Percentiles rank a stretch among this genome's conserved stretches.
These are phyloP conservation scores for Xiphophorus couchianus DNA, from an alignment of 2,113 vertebrate genomes.

Conservation along the genomic window DNA sequence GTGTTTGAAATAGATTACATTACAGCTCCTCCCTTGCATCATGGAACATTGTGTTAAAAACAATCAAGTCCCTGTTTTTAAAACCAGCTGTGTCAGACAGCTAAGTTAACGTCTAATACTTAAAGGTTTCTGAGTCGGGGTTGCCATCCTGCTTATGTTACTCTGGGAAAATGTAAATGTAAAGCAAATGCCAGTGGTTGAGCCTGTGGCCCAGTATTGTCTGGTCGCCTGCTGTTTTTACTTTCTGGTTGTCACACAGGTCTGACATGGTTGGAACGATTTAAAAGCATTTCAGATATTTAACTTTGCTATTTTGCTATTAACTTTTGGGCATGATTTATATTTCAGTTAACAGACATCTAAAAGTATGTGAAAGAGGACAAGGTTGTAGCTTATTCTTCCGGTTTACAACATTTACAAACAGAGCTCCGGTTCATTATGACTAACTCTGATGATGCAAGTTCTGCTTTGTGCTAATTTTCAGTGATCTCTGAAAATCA, in stretches of 20 bases:
- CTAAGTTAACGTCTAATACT: slow-evolving; percentile 9
- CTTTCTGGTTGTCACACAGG: slow-evolving; percentile 29
- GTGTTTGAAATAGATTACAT: not conserved
- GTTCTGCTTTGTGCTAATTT: not conserved
- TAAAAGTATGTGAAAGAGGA: not conserved
- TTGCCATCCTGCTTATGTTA: not conserved
- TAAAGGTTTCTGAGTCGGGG: slow-evolving; percentile 16
- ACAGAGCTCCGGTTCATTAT: too few relatives aligned
- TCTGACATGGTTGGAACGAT: slow-evolving; percentile 18
- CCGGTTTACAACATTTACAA: too few relatives aligned
- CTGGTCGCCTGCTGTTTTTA: not conserved
- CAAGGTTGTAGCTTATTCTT: not conserved
- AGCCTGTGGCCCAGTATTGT: not conserved
- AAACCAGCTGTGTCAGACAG: not conserved
- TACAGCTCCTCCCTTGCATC: slow-evolving; percentile 9
- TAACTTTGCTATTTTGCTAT: not conserved
- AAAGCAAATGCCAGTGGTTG: slow-evolving; percentile 16
- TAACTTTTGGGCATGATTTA: not conserved
- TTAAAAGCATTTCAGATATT: slow-evolving; percentile 16
- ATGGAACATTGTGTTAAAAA: slow-evolving; percentile 6
- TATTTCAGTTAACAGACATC: not conserved
- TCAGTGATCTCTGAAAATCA: not conserved
- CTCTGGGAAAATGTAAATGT: slow-evolving; percentile 13
- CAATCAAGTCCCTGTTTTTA: not conserved
- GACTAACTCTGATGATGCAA: too few relatives aligned